Evolutionary conservation across 2,113 vertebrate genomes (phyloP).

Genomic region (Pristiophorus japonicus): DNA sequence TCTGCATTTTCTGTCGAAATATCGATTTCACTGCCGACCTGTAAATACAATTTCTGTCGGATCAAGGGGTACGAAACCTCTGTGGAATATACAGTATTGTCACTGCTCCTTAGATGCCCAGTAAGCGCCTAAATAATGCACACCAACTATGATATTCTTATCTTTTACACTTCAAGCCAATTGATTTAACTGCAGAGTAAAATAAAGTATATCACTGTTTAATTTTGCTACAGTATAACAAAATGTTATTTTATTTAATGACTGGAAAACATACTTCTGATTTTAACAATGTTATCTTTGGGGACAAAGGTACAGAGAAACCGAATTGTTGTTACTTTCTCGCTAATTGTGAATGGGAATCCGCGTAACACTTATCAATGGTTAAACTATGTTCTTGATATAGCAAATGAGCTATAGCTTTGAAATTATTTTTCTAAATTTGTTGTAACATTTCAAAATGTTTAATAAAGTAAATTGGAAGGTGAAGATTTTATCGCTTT

Average conservation of each 20-base stretch:
- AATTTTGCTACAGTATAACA: not conserved
- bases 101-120: slow-evolving; percentile 28
- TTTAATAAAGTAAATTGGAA: not conserved
- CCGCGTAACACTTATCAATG: too few relatives aligned
- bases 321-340: not conserved
- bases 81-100: slow-evolving; percentile 30
- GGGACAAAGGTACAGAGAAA: not conserved
- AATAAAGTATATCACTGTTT: not conserved
- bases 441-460: not conserved
- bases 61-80: slow-evolving; percentile 36
- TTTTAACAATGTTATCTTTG: not conserved
- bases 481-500: not conserved
- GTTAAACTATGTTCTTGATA: not conserved
- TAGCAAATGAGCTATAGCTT: too few relatives aligned
- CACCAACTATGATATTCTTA: slow-evolving; percentile 16
- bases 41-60: slow-evolving; percentile 52
- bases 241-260: not conserved
- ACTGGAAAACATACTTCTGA: not conserved
- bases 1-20: slow-evolving; percentile 66
- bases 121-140: not conserved
- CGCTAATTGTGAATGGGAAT: not conserved
- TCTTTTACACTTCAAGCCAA: not conserved
- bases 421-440: not conserved
- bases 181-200: not conserved
- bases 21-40: slow-evolving; percentile 69